A percentile compares a stretch with the other conserved stretches of the same genome.
phyloP scores from a whole-genome alignment of 2,797 vertebrate genomes.

The Passerculus sandwichensis region DNA sequence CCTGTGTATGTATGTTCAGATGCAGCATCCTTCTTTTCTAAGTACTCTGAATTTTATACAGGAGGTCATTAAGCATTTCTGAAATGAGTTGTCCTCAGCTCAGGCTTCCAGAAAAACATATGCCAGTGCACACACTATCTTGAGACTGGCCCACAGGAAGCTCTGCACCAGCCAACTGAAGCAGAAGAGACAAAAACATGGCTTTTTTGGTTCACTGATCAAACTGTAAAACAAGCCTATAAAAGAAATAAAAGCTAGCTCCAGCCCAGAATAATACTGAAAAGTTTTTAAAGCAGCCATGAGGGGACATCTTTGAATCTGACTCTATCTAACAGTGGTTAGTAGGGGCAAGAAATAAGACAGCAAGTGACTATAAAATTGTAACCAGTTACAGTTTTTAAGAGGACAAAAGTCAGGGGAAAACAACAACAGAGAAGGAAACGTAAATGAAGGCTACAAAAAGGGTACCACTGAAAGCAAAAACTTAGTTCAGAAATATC shows the following conservation, averaged over 20 bases:
- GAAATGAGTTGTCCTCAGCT: neutral
- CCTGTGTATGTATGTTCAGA: neutral
- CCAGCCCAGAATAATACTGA: neutral
- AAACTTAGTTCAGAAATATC: neutral
- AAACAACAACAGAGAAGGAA: neutral
- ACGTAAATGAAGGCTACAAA: neutral
- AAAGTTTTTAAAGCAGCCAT: neutral
- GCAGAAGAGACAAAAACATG: neutral
- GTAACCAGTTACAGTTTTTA: neutral
- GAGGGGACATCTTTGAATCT: neutral
- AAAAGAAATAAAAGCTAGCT: constrained; percentile 18
- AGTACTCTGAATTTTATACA: neutral
- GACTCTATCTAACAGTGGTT: neutral
- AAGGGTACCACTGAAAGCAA: neutral
- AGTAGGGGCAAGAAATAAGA: neutral
- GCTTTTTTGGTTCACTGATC: constrained; percentile 8
- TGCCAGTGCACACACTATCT: neutral
- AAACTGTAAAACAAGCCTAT: neutral
- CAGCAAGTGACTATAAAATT: neutral
- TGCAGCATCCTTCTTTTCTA: neutral
- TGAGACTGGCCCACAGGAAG: neutral
- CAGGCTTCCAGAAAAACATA: neutral
- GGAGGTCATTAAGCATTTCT: neutral
- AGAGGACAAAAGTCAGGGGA: neutral
- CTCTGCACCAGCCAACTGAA: neutral